Evolutionary conservation across 2,888 invertebrate genomes (phyloP), one percentile per base, ranked within the genome.

Genomic region (Hemicrepidius hirtus): DNA sequence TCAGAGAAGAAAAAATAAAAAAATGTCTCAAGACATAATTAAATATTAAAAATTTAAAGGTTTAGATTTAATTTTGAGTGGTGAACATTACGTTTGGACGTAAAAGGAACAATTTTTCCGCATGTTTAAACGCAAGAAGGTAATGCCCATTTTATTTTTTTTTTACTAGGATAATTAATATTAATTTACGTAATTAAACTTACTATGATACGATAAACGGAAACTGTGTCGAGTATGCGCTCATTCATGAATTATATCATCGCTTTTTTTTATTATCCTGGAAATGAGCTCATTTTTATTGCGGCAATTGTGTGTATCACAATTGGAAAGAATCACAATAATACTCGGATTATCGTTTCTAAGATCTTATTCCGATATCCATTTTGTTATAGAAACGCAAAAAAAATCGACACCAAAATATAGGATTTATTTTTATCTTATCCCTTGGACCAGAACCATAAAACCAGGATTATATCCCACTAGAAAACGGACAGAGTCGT

Each of bases 41-140:
- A 40, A 40, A 37, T 37, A 4, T 40, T 40, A n/a, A 40, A 40
- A 13, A n/a, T 13, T 6, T 13, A 1, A 2, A 10, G 40, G 1
- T 13, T 40, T n/a, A 6, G n/a, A 40, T 40, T 40, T 49, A 21
- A 21, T 21, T 21, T 21, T 21, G 0, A 49, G 49, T 49, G 32
- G 55, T 55, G 55, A 32, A 32, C 12, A 16, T 55, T 35, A 55
- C 55, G 28, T 32, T 32, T 32, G 13, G n/a, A 49, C 55, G 55
- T 55, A 32, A 55, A 7, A 57, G 37, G 57, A 57, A 37, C 49
- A 49, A 35, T 55, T 35, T 57, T 57, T 57, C 35, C 57, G 37
- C 57, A 57, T 57, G 57, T 57, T 57, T 37, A 57, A 57, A 37
- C 57, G 57, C 37, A 57, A 57, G 57, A 57, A 57, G 57, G 57